phyloP scores from a whole-genome alignment of 2,888 invertebrate species.

The Adelognathus sp. region DNA sequence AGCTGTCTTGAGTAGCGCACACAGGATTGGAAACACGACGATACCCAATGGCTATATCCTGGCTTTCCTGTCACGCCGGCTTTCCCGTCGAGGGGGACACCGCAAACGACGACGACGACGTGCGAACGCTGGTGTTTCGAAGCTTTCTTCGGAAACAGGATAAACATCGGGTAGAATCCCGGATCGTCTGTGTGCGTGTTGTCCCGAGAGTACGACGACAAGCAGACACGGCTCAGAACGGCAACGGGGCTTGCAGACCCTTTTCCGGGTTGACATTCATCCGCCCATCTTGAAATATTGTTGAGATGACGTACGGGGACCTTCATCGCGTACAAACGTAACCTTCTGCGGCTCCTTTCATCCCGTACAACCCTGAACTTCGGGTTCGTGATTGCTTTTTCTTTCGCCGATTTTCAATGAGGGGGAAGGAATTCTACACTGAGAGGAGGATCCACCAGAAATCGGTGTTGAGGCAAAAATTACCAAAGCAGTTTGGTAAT shows the following conservation, averaged over 20 bases:
- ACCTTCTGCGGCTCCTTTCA: background rate
- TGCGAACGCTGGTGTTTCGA: conserved; percentile 49
- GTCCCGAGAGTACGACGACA: background rate
- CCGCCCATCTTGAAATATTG: conserved; percentile 55
- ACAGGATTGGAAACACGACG: conserved; percentile 9
- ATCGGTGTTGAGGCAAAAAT: too few species aligned
- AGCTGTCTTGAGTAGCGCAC: conserved; percentile 1
- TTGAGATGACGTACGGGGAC: conserved; percentile 11
- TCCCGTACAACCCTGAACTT: background rate
- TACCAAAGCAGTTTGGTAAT: too few species aligned
- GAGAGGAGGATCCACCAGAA: too few species aligned
- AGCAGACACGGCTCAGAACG: conserved; percentile 6
- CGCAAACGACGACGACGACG: conserved; percentile 33
- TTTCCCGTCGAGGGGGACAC: conserved; percentile 6
- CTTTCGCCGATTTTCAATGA: too few species aligned
- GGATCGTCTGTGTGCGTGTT: background rate
- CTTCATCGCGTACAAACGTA: background rate
- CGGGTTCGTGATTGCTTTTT: background rate
- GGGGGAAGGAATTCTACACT: too few species aligned
- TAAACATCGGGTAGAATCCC: conserved; percentile 47
- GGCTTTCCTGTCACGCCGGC: conserved; percentile 14
- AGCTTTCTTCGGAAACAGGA: conserved; percentile 57
- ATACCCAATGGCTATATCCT: background rate
- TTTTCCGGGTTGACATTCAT: conserved; percentile 53
- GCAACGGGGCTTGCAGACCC: background rate